These are phyloP conservation scores for Scomberomorus guttatus DNA, from an alignment of 2,797 vertebrate species.

Conservation along the genomic window DNA sequence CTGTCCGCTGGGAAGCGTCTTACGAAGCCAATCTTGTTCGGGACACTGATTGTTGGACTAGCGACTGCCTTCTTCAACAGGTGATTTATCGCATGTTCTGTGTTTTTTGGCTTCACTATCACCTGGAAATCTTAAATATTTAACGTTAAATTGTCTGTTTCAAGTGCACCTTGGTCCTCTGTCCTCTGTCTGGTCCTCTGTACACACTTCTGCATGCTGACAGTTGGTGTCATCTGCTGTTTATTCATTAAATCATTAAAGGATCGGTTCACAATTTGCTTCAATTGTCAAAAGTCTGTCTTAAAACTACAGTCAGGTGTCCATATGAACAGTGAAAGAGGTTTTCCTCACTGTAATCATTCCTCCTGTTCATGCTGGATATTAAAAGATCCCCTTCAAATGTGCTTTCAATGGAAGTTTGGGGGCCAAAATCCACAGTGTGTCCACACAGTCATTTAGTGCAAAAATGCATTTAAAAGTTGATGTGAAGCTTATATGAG, in stretches of 20 bases:
- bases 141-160: neutral
- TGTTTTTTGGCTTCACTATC: neutral
- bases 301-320: no score
- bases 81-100: constrained; percentile 46
- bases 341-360: no score
- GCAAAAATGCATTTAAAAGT: no score
- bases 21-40: constrained; percentile 83
- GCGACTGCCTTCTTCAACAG: constrained; percentile 81
- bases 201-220: neutral
- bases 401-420: no score
- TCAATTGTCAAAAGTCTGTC: no score
- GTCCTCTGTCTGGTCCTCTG: neutral
- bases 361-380: no score
- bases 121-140: neutral
- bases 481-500: no score
- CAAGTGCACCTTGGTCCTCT: neutral
- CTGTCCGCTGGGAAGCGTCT: constrained; percentile 79
- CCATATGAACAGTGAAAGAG: no score
- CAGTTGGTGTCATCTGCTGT: neutral
- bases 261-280: no score
- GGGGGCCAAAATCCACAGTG: no score
- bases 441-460: no score
- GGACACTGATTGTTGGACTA: constrained; percentile 76
- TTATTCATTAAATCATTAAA: neutral
- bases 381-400: no score